These are phyloP conservation scores for Drosophila flavopinicola DNA, from an alignment of 2,888 invertebrate genomes.

Conservation along the genomic window DNA sequence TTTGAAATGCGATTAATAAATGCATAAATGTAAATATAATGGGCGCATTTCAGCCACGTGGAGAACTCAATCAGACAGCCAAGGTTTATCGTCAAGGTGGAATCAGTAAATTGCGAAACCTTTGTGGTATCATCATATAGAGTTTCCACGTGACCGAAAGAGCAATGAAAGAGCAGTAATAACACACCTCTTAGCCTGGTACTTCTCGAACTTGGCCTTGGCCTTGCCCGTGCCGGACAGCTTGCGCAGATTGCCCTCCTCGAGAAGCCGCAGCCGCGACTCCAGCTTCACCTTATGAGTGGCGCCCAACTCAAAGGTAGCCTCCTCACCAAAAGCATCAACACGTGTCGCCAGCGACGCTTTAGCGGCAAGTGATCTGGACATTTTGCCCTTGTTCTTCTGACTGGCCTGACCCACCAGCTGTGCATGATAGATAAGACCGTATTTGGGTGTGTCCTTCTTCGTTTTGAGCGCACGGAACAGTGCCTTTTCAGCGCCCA, in stretches of 20 bases:
- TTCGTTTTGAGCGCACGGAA: conserved; percentile 98
- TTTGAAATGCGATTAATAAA: not conserved
- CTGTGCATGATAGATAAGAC: conserved; percentile 98
- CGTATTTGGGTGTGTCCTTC: conserved; percentile 99
- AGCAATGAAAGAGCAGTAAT: not conserved
- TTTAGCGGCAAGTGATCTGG: conserved; percentile 98
- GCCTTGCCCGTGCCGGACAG: conserved; percentile 96
- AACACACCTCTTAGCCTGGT: conserved; percentile 87
- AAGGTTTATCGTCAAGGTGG: conserved; percentile 79
- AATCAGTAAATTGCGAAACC: conserved; percentile 83
- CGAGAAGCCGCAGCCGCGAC: conserved; percentile 90
- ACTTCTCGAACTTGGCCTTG: conserved; percentile 96
- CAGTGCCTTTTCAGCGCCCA: conserved; percentile 99
- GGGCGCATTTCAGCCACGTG: conserved; percentile 1
- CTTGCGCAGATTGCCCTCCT: conserved; percentile 92
- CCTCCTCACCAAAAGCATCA: conserved; percentile 98
- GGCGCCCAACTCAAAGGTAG: conserved; percentile 92
- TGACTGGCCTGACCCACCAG: conserved; percentile 95
- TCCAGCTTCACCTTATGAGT: conserved; percentile 96
- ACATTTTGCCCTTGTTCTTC: conserved; percentile 97
- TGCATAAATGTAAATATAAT: conserved; percentile 7
- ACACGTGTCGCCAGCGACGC: conserved; percentile 94
- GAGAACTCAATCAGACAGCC: conserved; percentile 79
- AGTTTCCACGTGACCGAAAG: conserved; percentile 30
- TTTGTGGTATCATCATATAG: conserved; percentile 83